Evolutionary conservation across 2,888 invertebrate species (phyloP), one percentile per base, ranked within the genome.

Genomic region (Parelbella ahira): DNA sequence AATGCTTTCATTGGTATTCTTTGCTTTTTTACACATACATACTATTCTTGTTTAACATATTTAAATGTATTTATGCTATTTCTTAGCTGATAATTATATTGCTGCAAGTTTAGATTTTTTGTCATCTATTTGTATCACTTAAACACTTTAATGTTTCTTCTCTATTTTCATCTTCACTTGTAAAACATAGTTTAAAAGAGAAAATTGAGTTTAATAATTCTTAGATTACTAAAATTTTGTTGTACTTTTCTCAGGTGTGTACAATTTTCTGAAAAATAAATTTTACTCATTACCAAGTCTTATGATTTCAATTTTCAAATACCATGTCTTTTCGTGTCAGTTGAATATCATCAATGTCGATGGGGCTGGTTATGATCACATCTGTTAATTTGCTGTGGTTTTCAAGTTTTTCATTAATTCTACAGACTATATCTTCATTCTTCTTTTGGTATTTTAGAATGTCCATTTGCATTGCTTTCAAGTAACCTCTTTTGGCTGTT

Each of bases 201-300:
- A 57, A 61, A 61, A 63, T 68, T 80, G 65, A 70, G 69, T 79
- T 80, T 63, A 55, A 68, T 70, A 68, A 69, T 65, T 68, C 65
- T 60, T 64, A 65, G 63, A 62, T 71, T 34, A 64, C 59, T 69
- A 63, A 67, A 71, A 68, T 75, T 81, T 77, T 71, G 79, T 83
- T 86, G 78, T 86, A 83, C 73, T 79, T 79, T 80, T 79, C 76
- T 80, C 81, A 75, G 69, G 75, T 83, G 77, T 86, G 86, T 86
- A 84, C 80, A 83, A 80, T 83, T 83, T 83, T 86, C 82, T 74
- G 82, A 84, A 86, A 83, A 81, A 86, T 82, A 86, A 82, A 82
- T 76, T 82, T 81, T 84, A 83, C 77, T 83, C 78, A 82, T 68
- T 58, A 51, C 53, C 58, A 54, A 49, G 42, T 57, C 53, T 59